phyloP scores from a whole-genome alignment of 23 tunicate species.

The Aplidium turbinatum region DNA sequence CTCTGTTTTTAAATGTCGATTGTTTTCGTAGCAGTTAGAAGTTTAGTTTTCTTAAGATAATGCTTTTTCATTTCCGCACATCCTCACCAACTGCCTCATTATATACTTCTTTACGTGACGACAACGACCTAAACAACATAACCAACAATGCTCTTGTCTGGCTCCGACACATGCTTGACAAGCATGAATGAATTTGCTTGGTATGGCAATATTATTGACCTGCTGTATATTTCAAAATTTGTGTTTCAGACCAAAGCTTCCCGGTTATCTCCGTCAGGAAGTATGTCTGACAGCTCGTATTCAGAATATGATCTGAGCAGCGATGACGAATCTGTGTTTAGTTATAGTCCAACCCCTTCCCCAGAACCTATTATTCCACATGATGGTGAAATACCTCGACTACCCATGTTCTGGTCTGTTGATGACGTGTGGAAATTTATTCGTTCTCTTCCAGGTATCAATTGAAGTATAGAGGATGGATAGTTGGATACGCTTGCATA shows the following conservation, averaged over 20 bases:
- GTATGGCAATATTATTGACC: too few species aligned
- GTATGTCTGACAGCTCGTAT: conserved; percentile 36
- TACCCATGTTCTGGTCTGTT: conserved; percentile 64
- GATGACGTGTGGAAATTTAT: conserved; percentile 80
- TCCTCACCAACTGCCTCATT: neutral
- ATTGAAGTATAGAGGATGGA: too few species aligned
- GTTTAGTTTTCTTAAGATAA: too few species aligned
- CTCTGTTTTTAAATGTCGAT: too few species aligned
- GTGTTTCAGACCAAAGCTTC: conserved; percentile 1
- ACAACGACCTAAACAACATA: too few species aligned
- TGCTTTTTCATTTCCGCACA: neutral
- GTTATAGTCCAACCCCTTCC: conserved; percentile 34
- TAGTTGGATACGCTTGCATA: too few species aligned
- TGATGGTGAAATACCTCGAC: conserved; percentile 10
- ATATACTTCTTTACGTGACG: too few species aligned
- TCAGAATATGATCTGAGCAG: conserved; percentile 31
- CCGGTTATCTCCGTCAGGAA: conserved; percentile 46
- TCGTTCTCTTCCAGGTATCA: conserved; percentile 64
- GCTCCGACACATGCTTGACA: too few species aligned
- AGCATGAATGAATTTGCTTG: too few species aligned
- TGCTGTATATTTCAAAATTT: neutral
- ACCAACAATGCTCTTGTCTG: too few species aligned
- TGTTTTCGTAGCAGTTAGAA: too few species aligned
- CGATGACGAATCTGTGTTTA: conserved; percentile 35
- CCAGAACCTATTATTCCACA: conserved; percentile 35